These are phyloP conservation scores for Trissolcus basalis DNA, from an alignment of 1,140 invertebrate genomes.

Conservation along the genomic window DNA sequence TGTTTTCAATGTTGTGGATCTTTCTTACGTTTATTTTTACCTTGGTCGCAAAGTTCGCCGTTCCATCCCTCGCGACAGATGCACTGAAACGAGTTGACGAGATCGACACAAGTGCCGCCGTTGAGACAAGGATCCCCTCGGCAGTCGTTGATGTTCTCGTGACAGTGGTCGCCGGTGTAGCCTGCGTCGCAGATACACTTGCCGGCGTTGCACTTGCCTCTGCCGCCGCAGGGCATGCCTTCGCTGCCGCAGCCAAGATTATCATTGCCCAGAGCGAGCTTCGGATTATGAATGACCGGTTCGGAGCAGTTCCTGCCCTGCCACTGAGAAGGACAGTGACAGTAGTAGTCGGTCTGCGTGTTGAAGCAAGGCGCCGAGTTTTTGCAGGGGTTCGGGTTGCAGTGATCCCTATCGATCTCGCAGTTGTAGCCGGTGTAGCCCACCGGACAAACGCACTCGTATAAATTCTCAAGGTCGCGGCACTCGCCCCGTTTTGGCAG, in stretches of 20 bases:
- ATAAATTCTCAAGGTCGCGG: constrained; percentile 86
- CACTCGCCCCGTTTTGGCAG: constrained; percentile 91
- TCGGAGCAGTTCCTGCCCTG: constrained; percentile 93
- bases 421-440: constrained; percentile 88
- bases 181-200: constrained; percentile 86
- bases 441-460: constrained; percentile 88
- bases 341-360: constrained; percentile 90
- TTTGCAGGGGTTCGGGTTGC: constrained; percentile 87
- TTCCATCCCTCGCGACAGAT: constrained; percentile 84
- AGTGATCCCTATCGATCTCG: constrained; percentile 89
- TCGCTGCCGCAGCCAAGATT: constrained; percentile 73
- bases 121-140: constrained; percentile 84
- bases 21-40: too few species aligned
- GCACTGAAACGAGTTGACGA: constrained; percentile 86
- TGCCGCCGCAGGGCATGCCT: constrained; percentile 82
- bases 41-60: constrained; percentile 80
- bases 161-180: constrained; percentile 85
- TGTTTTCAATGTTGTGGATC: background rate
- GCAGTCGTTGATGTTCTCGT: constrained; percentile 86
- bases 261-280: constrained; percentile 75
- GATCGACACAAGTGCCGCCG: constrained; percentile 84
- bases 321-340: constrained; percentile 90
- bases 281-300: constrained; percentile 78
- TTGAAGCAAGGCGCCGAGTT: constrained; percentile 89
- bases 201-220: constrained; percentile 85